These are phyloP conservation scores for Sipunculus nudus DNA, from an alignment of 2,888 invertebrate genomes.

Conservation along the genomic window DNA sequence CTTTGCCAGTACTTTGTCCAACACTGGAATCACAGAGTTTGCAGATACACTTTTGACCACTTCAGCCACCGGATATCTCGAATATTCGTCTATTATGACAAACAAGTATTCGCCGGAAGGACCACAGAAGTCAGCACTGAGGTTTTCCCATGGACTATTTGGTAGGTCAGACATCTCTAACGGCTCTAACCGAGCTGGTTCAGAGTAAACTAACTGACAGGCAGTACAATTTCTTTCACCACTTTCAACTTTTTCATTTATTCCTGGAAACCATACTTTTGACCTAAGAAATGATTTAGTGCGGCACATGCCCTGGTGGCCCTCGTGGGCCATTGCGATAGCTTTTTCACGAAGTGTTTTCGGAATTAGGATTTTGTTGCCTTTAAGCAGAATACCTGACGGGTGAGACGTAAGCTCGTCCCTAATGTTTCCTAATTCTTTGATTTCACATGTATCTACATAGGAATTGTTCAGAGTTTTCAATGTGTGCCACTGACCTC, in stretches of 20 bases:
- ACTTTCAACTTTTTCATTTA: constrained; percentile 19
- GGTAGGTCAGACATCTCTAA: neutral
- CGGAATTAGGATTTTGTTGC: constrained; percentile 17
- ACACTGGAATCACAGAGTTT: constrained; percentile 17
- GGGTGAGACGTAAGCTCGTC: neutral
- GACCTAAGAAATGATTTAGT: constrained; percentile 36
- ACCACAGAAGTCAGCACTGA: constrained; percentile 24
- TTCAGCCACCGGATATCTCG: constrained; percentile 36
- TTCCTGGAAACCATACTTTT: constrained; percentile 38
- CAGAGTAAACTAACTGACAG: constrained; percentile 18
- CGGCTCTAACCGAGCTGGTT: neutral
- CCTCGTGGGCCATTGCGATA: constrained; percentile 36
- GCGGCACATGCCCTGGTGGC: constrained; percentile 38
- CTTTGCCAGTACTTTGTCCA: constrained; percentile 29
- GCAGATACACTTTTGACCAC: constrained; percentile 17
- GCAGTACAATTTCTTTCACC: constrained; percentile 17
- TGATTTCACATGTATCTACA: no score
- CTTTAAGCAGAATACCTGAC: neutral
- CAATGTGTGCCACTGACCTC: no score
- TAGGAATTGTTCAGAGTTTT: no score
- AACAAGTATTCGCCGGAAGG: constrained; percentile 2
- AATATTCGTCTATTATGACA: neutral
- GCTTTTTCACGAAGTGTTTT: constrained; percentile 19
- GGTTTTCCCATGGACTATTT: constrained; percentile 14
- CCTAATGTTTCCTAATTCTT: no score